phyloP scores from a whole-genome alignment of 1,140 invertebrate genomes.

The Trichonephila inaurata region DNA sequence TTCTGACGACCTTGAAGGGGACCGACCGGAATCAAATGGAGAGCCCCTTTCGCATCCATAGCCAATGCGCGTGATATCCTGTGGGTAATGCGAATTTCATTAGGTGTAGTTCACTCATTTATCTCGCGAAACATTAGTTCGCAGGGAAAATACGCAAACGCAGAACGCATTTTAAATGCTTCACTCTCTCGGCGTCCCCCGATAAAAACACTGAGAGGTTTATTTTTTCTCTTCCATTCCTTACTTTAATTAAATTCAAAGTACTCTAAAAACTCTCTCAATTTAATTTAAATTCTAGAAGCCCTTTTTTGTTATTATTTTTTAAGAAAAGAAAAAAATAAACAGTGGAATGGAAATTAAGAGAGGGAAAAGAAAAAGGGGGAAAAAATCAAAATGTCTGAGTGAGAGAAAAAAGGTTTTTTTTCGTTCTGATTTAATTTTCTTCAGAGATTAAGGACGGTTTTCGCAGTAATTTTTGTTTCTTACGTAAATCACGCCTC shows the following conservation, averaged over 20 bases:
- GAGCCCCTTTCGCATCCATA: conserved; percentile 47
- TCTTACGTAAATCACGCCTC: conserved; percentile 52
- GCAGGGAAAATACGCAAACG: conserved; percentile 46
- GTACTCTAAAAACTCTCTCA: conserved; percentile 67
- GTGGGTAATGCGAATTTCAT: conserved; percentile 75
- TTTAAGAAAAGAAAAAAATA: background rate
- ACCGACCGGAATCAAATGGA: conserved; percentile 11
- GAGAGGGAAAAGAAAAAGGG: conserved; percentile 7
- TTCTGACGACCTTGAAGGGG: background rate
- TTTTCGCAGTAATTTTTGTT: conserved; percentile 70
- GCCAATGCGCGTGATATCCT: conserved; percentile 72
- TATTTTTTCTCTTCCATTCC: conserved; percentile 33
- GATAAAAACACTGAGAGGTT: conserved; percentile 49
- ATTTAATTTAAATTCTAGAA: conserved; percentile 73
- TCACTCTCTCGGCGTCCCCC: background rate
- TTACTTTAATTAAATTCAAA: conserved; percentile 74
- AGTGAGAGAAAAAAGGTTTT: background rate
- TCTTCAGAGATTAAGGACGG: conserved; percentile 69
- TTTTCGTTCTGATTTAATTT: conserved; percentile 57
- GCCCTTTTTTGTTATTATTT: background rate
- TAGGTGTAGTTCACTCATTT: conserved; percentile 70
- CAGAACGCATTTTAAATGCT: conserved; percentile 74
- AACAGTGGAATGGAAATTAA: conserved; percentile 50
- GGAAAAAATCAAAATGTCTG: conserved; percentile 10
- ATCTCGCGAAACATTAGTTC: conserved; percentile 73